Evolutionary conservation across 2,113 vertebrate species (phyloP), one percentile per base, ranked within the genome.

Genomic region (Mesocricetus auratus): DNA sequence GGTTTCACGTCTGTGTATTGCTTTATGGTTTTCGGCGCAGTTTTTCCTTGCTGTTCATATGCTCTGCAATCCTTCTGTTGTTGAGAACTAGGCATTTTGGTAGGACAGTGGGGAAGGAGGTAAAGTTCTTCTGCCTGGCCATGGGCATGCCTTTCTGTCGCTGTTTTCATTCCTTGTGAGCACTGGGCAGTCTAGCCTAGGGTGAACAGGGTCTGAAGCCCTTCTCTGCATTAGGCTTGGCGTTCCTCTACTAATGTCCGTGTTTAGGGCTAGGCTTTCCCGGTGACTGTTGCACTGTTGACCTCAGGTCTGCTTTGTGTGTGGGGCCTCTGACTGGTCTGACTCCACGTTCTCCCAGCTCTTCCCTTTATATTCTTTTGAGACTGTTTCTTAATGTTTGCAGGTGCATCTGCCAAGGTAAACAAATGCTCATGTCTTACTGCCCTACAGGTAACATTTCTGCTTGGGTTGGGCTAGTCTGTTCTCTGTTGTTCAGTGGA

Each of bases 1-100:
- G 56, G 68, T 16, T 86, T 39, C 94, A n/a, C 21, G 77, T 94
- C 10, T 90, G 22, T 85, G 96, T 62, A 85, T 90, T 92, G 50
- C 29, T 83, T 3, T 91, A 12, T 85, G 22, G 60, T 12, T 64
- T 71, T 42, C 22, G 42, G 4, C 5, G 21, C 36, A 68, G 13
- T 29, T 88, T 94, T 83, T 89, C 42, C 31, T 91, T 82, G 42
- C 26, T 94, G 86, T 83, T 71, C 29, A 53, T 78, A 33, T 36
- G 26, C 47, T 26, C 33, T 88, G 6, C 50, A 15, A 24, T 91
- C 22, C 36, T 87, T 79, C 85, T 85, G 39, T 64, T 93, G 42
- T 77, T 45, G 66, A 66, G 71, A 86, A 58, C 3, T 66, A 7
- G 21, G 39, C 16, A 86, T 66, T 91, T 96, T 93, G 36, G 50